These are phyloP conservation scores for Anthopleura xanthogrammica DNA, from an alignment of 92 coral and sea anemone species.

Conservation along the genomic window DNA sequence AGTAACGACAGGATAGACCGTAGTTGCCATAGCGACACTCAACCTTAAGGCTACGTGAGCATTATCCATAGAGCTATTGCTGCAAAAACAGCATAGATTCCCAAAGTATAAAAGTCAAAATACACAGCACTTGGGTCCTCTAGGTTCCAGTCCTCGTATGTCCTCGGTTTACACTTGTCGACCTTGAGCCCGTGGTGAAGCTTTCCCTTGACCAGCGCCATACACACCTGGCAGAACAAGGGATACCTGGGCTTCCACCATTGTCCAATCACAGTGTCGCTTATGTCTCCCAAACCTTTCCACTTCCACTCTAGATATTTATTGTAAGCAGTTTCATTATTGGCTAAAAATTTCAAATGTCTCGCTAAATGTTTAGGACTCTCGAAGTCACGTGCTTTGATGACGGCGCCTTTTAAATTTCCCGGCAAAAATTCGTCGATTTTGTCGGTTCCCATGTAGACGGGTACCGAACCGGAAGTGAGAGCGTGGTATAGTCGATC, in stretches of 20 bases:
- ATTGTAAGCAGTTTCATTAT: constrained; percentile 84
- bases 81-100: constrained; percentile 51
- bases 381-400: constrained; percentile 84
- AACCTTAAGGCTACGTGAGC: constrained; percentile 11
- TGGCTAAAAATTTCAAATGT: constrained; percentile 55
- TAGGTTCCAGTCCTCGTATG: constrained; percentile 79
- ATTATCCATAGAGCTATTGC: constrained; percentile 48
- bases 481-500: constrained; percentile 87
- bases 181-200: constrained; percentile 85
- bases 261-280: constrained; percentile 78
- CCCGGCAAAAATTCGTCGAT: constrained; percentile 89
- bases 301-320: constrained; percentile 92
- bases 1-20: background rate
- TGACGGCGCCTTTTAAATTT: constrained; percentile 77
- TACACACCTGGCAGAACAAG: constrained; percentile 92
- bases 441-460: constrained; percentile 94
- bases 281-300: constrained; percentile 84
- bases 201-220: constrained; percentile 92
- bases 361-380: constrained; percentile 86
- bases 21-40: background rate
- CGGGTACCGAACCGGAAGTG: constrained; percentile 91
- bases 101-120: constrained; percentile 51
- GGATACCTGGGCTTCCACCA: constrained; percentile 97
- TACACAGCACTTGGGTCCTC: constrained; percentile 48
- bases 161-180: constrained; percentile 77